Conservation (phyloP, 2,113 vertebrate species). For the Redunca redunca region DNA sequence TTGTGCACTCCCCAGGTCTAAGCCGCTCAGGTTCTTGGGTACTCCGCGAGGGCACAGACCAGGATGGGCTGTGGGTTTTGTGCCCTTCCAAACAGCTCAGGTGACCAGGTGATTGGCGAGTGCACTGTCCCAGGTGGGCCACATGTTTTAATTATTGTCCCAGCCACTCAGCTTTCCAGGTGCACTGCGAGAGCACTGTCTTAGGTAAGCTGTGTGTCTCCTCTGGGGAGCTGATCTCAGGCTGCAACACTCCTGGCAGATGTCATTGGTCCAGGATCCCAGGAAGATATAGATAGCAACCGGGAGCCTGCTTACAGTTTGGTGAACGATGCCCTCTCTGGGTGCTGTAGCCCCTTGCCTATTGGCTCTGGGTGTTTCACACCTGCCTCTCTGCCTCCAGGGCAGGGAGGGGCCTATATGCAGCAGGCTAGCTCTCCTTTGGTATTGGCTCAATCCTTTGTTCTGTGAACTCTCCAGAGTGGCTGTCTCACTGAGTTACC, state of each 20-base stretch:
- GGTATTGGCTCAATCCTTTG: not conserved
- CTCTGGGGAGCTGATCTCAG: not conserved
- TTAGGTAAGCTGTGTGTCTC: not conserved
- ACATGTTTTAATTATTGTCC: not conserved
- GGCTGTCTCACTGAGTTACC: not conserved
- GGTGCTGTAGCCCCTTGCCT: not conserved
- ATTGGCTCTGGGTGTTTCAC: too few species aligned
- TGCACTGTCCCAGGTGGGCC: not conserved
- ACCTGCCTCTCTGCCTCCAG: not conserved
- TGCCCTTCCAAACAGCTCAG: not conserved
- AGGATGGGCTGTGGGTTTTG: not conserved
- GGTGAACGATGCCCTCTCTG: not conserved
- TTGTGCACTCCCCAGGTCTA: not conserved
- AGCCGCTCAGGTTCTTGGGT: not conserved
- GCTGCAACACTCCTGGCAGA: not conserved
- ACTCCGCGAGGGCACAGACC: not conserved
- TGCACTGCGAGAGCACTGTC: not conserved
- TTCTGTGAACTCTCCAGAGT: not conserved
- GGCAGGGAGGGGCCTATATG: not conserved
- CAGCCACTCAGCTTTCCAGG: accelerated
- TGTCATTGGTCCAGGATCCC: not conserved
- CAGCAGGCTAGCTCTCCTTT: not conserved
- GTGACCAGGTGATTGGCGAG: not conserved
- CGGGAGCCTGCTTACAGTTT: not conserved
- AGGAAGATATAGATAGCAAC: not conserved